Base-by-base conservation (phyloP, 37 sponge, comb jelly and placozoan genomes). In the Halisarca cf. caerulea region DNA sequence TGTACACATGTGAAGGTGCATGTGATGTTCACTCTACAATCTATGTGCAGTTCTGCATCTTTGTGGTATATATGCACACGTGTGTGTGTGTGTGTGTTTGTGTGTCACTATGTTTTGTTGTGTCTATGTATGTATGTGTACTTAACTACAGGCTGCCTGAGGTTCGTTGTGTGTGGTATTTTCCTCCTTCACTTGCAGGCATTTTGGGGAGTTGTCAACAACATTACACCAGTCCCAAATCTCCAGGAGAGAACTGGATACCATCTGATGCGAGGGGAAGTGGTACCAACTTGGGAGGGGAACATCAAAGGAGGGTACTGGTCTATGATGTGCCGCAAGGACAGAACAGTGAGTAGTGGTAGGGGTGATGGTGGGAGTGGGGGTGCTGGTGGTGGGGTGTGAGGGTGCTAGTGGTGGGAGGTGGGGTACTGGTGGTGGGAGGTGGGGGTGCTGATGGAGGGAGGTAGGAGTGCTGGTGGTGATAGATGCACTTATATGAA, bases 161-260 rank as follows among this genome's bases (percentile, higher is more conserved):
- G 43, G 6, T 75, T 17, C 11, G 43, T n/a, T n/a, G n/a, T n/a
- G n/a, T 54, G 57, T 54, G n/a, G n/a, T n/a, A 39, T 9, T 71
- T 6, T 6, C 40, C 41, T 42, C 43, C 21, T 30, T 11, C 21
- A 30, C 25, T 43, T 58, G 32, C 66, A 91, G 92, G 92, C 79
- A 2, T 92, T 92, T 73, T 92, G 88, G 88, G 32, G 89, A 41
- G 89, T 88, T 57, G 42, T 86, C 58, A 88, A 92, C 43, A 88
- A 92, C 81, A 45, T 92, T 11, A 71, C 70, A n/a, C 57, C 86
- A 25, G 86, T 82, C 14, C 68, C 81, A 20, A 24, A 79, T 55
- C 33, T 92, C 58, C 32, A 80, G 23, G 85, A 86, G 44, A 77
- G 89, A 25, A 82, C 83, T 40, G 85, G 92, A 70, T 92, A 92